These are phyloP conservation scores for Mantis religiosa DNA, from an alignment of 2,888 invertebrate species.

Conservation along the genomic window DNA sequence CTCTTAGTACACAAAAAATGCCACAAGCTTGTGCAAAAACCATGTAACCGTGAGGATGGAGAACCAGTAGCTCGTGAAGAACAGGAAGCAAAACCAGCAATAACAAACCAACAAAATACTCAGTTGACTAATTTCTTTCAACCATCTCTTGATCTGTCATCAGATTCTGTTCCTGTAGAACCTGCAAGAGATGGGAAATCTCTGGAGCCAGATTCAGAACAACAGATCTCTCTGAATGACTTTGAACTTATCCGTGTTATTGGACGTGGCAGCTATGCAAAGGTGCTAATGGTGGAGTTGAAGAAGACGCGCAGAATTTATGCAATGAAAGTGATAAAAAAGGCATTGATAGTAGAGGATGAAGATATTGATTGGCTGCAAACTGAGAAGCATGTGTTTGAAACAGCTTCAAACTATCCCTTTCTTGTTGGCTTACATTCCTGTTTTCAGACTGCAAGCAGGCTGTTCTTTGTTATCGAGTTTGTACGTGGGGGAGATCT, in stretches of 20 bases:
- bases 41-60: constrained; percentile 79
- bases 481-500: constrained; percentile 97
- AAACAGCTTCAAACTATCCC: constrained; percentile 98
- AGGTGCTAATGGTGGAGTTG: constrained; percentile 97
- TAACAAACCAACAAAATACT: constrained; percentile 46
- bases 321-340: constrained; percentile 99
- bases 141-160: constrained; percentile 52
- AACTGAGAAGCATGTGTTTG: constrained; percentile 99
- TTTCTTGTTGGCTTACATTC: constrained; percentile 98
- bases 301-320: constrained; percentile 93
- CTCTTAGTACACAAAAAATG: constrained; percentile 98
- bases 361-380: constrained; percentile 87
- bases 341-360: constrained; percentile 96
- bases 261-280: constrained; percentile 97
- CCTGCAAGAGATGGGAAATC: constrained; percentile 63
- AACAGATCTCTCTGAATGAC: constrained; percentile 70
- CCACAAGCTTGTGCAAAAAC: constrained; percentile 91
- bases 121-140: constrained; percentile 46
- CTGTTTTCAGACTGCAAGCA: constrained; percentile 96
- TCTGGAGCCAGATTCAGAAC: constrained; percentile 74
- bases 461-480: constrained; percentile 97
- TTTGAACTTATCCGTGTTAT: constrained; percentile 98
- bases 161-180: constrained; percentile 60
- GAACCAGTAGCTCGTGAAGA: constrained; percentile 48
- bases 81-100: constrained; percentile 46